Evolutionary conservation across 2,797 vertebrate genomes (phyloP).

Genomic region (Sebastes glaucus): DNA sequence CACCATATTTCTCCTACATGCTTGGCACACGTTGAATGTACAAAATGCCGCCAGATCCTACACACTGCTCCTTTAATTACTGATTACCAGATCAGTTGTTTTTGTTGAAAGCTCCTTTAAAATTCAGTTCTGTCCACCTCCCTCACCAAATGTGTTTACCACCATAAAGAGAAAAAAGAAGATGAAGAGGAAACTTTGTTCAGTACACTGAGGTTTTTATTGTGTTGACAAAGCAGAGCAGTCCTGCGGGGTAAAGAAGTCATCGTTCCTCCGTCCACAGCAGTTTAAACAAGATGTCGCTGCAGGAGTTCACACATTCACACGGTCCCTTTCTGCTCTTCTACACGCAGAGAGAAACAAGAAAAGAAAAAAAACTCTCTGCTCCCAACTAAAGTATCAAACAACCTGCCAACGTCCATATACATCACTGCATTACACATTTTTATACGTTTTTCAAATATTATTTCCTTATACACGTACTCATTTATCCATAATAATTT

Average conservation of each 20-base stretch:
- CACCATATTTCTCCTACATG: no score
- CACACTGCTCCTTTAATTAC: no score
- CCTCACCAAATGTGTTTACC: neutral
- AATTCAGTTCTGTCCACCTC: neutral
- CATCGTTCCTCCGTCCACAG: constrained; percentile 49
- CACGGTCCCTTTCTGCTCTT: constrained; percentile 17
- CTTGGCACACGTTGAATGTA: no score
- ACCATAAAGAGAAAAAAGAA: neutral
- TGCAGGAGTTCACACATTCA: constrained; percentile 59
- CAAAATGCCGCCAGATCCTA: no score
- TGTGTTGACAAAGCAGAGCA: constrained; percentile 70
- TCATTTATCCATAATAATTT: constrained; percentile 74
- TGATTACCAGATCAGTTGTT: neutral
- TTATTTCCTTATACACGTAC: constrained; percentile 65
- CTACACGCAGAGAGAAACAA: constrained; percentile 25
- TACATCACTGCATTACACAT: constrained; percentile 37
- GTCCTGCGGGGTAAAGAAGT: constrained; percentile 52
- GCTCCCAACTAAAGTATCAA: constrained; percentile 57
- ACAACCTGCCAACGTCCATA: constrained; percentile 49
- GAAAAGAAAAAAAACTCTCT: constrained; percentile 9
- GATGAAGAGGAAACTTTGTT: neutral
- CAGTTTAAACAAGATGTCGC: constrained; percentile 42
- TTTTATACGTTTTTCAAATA: constrained; percentile 30
- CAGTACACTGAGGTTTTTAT: constrained; percentile 72
- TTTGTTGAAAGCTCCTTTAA: neutral